Percentiles rank a stretch among this genome's conserved stretches.
phyloP scores from a whole-genome alignment of 2,888 invertebrate species.

The Agriopis marginaria region DNA sequence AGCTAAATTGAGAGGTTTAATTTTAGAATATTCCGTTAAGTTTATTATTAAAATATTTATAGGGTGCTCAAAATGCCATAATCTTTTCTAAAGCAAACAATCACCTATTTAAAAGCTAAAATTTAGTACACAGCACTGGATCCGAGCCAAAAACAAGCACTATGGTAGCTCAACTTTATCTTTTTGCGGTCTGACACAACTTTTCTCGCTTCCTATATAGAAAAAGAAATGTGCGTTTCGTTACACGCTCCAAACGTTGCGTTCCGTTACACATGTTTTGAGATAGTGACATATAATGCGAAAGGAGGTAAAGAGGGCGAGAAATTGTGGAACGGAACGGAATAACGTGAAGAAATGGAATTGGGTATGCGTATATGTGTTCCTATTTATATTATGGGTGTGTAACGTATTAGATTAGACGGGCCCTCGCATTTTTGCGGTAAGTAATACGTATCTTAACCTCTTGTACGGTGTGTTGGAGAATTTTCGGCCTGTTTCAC shows the following conservation, averaged over 20 bases:
- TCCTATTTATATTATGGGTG: constrained; percentile 32
- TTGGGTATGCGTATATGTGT: constrained; percentile 33
- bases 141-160: constrained; percentile 17
- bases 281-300: constrained; percentile 39
- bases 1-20: not conserved
- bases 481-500: constrained; percentile 3
- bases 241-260: constrained; percentile 27
- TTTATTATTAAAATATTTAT: not conserved
- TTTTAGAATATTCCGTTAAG: not conserved
- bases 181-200: constrained; percentile 11
- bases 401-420: constrained; percentile 37
- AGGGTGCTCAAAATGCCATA: not conserved
- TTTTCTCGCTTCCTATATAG: not conserved
- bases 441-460: constrained; percentile 34
- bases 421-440: constrained; percentile 28
- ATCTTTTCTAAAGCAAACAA: constrained; percentile 8
- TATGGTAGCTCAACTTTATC: constrained; percentile 5
- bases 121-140: constrained; percentile 27
- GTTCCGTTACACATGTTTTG: constrained; percentile 43
- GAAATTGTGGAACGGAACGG: constrained; percentile 40
- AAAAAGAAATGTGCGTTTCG: constrained; percentile 27
- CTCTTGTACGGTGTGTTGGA: constrained; percentile 19
- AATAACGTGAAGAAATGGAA: constrained; percentile 44
- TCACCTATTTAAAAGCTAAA: constrained; percentile 18
- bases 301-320: constrained; percentile 36